phyloP scores from a whole-genome alignment of 2,113 vertebrate species.

The Noturus placidus region DNA sequence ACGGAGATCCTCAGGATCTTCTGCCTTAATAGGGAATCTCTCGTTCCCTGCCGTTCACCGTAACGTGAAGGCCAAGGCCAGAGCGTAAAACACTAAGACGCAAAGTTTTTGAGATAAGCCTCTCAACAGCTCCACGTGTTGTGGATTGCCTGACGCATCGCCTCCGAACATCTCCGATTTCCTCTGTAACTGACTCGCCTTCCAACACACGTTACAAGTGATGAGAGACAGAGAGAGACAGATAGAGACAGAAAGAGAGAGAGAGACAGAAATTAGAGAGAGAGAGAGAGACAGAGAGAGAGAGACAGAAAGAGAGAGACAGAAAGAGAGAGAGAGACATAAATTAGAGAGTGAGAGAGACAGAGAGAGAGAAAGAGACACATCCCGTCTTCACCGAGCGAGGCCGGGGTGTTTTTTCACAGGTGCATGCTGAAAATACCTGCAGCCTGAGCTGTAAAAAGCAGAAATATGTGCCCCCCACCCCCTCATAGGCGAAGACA shows the following conservation, averaged over 20 bases:
- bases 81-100: constrained; percentile 9
- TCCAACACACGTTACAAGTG: too few relatives aligned
- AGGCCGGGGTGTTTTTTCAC: constrained; percentile 64
- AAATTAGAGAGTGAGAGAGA: too few relatives aligned
- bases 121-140: background rate
- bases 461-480: constrained; percentile 59
- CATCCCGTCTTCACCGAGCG: constrained; percentile 35
- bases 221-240: too few relatives aligned
- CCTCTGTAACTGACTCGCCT: background rate
- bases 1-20: background rate
- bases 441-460: constrained; percentile 60
- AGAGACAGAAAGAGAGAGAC: too few relatives aligned
- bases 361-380: too few relatives aligned
- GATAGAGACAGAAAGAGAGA: too few relatives aligned
- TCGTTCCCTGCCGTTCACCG: background rate
- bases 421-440: constrained; percentile 75
- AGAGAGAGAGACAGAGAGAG: too few relatives aligned
- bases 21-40: constrained; percentile 49
- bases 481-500: constrained; percentile 46
- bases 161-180: constrained; percentile 12
- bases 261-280: too few relatives aligned
- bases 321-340: too few relatives aligned
- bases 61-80: constrained; percentile 3
- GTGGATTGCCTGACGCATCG: background rate
- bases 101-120: background rate